Evolutionary conservation across 2,797 vertebrate species (phyloP).

Genomic region (Hephaestus fuliginosus): DNA sequence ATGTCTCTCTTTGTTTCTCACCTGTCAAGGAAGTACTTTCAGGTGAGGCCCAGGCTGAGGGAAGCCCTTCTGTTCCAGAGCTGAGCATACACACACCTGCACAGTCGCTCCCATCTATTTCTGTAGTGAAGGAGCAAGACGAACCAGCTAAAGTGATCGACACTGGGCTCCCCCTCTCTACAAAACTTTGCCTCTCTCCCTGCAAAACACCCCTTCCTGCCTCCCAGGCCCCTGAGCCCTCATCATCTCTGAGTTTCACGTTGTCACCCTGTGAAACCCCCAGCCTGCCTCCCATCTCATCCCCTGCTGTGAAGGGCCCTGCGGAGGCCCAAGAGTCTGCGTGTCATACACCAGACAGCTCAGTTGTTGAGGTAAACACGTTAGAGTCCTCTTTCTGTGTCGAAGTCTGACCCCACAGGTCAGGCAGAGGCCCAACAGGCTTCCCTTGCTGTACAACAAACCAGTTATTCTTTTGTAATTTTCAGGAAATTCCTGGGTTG

Average conservation of each 20-base stretch:
- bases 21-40: constrained; percentile 43
- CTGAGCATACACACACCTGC: not conserved
- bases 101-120: constrained; percentile 7
- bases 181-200: constrained; percentile 26
- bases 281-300: constrained; percentile 10
- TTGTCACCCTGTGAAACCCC: constrained; percentile 56
- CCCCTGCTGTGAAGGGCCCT: constrained; percentile 33
- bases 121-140: constrained; percentile 15
- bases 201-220: constrained; percentile 24
- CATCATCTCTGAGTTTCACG: constrained; percentile 64
- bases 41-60: constrained; percentile 11
- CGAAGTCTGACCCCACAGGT: not conserved
- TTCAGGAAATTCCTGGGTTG: constrained; percentile 73
- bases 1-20: constrained; percentile 55
- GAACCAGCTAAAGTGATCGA: not conserved
- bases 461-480: not conserved
- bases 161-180: not conserved
- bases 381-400: not conserved
- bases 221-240: constrained; percentile 27
- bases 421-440: not conserved
- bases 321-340: constrained; percentile 38
- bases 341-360: constrained; percentile 58
- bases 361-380: constrained; percentile 71
- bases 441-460: not conserved
- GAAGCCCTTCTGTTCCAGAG: constrained; percentile 7